These are phyloP conservation scores for Solenopsis fugax DNA, from an alignment of 1,140 invertebrate genomes.

Conservation along the genomic window DNA sequence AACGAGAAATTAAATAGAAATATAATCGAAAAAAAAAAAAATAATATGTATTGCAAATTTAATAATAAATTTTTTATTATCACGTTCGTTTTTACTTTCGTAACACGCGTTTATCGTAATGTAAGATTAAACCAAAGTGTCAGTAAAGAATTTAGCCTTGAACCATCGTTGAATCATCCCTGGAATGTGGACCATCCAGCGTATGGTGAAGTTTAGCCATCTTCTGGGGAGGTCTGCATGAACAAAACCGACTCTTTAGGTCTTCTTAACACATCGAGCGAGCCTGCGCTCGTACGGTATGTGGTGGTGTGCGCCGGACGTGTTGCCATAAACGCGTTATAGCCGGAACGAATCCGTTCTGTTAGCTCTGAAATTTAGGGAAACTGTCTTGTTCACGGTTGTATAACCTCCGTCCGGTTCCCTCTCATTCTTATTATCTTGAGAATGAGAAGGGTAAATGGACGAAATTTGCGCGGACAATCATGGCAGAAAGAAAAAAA, in stretches of 20 bases:
- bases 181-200: slow-evolving; percentile 53
- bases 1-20: slow-evolving; percentile 26
- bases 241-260: slow-evolving; percentile 82
- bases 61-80: background rate
- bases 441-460: slow-evolving; percentile 67
- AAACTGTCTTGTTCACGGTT: slow-evolving; percentile 77
- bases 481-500: slow-evolving; percentile 26
- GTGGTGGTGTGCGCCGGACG: slow-evolving; percentile 57
- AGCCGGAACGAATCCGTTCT: slow-evolving; percentile 81
- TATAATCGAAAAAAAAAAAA: background rate
- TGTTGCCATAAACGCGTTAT: slow-evolving; percentile 82
- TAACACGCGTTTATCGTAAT: background rate
- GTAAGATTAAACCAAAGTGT: background rate
- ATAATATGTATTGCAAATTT: background rate
- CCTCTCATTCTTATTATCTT: slow-evolving; percentile 65
- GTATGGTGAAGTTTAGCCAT: slow-evolving; percentile 9
- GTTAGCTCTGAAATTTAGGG: slow-evolving; percentile 78
- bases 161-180: slow-evolving; percentile 41
- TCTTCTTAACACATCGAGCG: slow-evolving; percentile 77
- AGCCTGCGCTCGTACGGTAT: background rate
- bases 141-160: background rate
- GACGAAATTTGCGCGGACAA: slow-evolving; percentile 73
- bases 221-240: slow-evolving; percentile 43
- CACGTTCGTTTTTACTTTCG: background rate
- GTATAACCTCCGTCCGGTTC: slow-evolving; percentile 68